Conservation (phyloP, 2,797 vertebrate species). For the Limnodromus scolopaceus region DNA sequence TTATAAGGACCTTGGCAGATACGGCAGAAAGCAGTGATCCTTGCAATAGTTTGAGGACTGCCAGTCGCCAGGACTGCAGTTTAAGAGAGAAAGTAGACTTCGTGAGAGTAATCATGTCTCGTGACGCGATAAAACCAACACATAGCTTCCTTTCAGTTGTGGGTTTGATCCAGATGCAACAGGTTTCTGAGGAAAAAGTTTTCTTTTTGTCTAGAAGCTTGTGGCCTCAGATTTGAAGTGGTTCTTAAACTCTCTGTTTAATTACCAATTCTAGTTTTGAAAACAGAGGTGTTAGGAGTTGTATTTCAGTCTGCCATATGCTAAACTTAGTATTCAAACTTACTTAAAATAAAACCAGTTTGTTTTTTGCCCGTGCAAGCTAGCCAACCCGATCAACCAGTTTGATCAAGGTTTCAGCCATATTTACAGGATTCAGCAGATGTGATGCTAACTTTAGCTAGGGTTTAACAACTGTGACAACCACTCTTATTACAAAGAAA, state of each 20-base stretch:
- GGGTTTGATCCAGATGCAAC: neutral
- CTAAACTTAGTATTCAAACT: neutral
- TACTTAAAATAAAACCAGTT: neutral
- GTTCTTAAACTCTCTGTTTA: neutral
- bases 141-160: neutral
- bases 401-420: neutral
- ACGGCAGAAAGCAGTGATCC: neutral
- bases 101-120: neutral
- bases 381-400: neutral
- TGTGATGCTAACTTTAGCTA: neutral
- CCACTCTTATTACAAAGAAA: neutral
- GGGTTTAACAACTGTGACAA: neutral
- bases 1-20: neutral
- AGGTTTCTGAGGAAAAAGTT: neutral
- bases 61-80: neutral
- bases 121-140: neutral
- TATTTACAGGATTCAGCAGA: constrained; percentile 9
- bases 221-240: neutral
- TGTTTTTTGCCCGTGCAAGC: neutral
- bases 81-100: neutral
- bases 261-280: neutral
- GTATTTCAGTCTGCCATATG: neutral
- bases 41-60: neutral
- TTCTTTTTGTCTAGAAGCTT: neutral
- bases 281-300: neutral